These are phyloP conservation scores for Malacoraja senta DNA, from an alignment of 2,797 vertebrate genomes.

Conservation along the genomic window DNA sequence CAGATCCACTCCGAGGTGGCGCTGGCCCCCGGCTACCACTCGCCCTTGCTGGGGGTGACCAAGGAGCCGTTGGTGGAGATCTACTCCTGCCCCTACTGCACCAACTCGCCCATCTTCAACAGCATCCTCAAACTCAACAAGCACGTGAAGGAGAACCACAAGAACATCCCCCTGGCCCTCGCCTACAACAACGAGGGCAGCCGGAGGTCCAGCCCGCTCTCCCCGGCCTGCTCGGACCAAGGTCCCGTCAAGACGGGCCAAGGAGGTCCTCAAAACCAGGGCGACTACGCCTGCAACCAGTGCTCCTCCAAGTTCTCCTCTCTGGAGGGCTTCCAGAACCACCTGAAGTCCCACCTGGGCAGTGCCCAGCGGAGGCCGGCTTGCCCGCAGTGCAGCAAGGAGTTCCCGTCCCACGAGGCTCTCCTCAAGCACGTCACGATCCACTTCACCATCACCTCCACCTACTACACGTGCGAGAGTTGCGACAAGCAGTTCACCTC, in stretches of 20 bases:
- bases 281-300: constrained; percentile 95
- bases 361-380: constrained; percentile 81
- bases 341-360: constrained; percentile 93
- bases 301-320: constrained; percentile 94
- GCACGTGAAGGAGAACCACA: constrained; percentile 98
- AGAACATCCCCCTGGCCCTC: constrained; percentile 95
- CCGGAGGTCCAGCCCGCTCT: constrained; percentile 86
- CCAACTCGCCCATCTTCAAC: constrained; percentile 97
- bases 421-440: constrained; percentile 90
- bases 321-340: constrained; percentile 92
- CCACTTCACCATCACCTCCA: constrained; percentile 93
- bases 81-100: constrained; percentile 97
- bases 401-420: constrained; percentile 93
- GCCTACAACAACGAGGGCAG: constrained; percentile 91
- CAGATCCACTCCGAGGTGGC: constrained; percentile 94
- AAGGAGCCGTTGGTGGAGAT: constrained; percentile 96
- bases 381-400: constrained; percentile 95
- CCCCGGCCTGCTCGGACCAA: constrained; percentile 83
- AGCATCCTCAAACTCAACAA: constrained; percentile 95
- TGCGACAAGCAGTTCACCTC: constrained; percentile 97
- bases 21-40: constrained; percentile 81
- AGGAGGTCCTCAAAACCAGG: constrained; percentile 69
- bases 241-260: constrained; percentile 65
- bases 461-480: constrained; percentile 95
- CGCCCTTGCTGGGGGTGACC: constrained; percentile 82